Evolutionary conservation across 2,797 vertebrate genomes (phyloP), one percentile per base, ranked within the genome.

Genomic region (Notoglanidium macrostoma): DNA sequence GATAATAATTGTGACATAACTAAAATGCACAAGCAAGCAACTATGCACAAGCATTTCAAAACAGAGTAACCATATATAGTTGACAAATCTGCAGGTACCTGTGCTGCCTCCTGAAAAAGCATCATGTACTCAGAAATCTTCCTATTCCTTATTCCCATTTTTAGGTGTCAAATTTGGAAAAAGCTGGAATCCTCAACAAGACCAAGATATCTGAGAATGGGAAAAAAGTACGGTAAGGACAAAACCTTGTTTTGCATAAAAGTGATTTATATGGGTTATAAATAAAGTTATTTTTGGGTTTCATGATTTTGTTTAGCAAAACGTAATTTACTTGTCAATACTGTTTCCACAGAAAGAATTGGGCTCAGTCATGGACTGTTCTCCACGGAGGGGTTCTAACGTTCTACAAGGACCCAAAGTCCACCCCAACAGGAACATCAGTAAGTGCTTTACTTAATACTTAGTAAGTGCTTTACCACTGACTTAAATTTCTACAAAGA

Each of bases 391-490:
- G 97, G 2, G 90, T 97, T 90, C 93, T 99, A 92, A 98, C 96
- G 0, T 99, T 99, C 94, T 98, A 98, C 93, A 99, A 98, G 92
- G 98, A 99, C 90, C 96, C 97, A 0, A 99, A 97, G 93, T 96
- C 96, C 87, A 94, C 95, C 0, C 86, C 94, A 5, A 88, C 95
- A 0, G 94, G 96, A 0, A 82, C 94, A 79, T 93, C 95, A 95
- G 98, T 98, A 92, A 95, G 95, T 86, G 55, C 70, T 55, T 35
- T 35, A 35, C 35, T 35, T 35, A 35, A 35, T 35, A 3, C 35
- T 35, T 35, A 35, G 35, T 35, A 35, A 35, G 35, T 35, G 35
- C 35, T 35, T 35, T 35, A 35, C 32, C 78, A n/a, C 0, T 29
- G 23, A 57, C 26, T 40, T 5, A 35, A 3, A 3, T 51, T 78